Conservation (phyloP, 2,113 vertebrate genomes). For the Chionis minor region DNA sequence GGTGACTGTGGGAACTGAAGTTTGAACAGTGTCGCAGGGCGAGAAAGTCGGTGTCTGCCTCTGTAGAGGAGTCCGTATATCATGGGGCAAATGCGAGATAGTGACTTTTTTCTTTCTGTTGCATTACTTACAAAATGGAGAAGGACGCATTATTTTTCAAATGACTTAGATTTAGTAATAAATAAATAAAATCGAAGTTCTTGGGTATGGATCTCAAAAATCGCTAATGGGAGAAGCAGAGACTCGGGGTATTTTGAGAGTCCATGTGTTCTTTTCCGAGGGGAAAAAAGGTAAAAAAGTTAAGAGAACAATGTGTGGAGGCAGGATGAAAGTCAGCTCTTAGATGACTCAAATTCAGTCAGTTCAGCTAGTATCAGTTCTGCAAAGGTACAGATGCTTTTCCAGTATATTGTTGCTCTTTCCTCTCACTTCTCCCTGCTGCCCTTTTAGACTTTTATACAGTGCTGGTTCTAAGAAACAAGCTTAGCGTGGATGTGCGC, state of each 20-base stretch:
- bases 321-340: background rate
- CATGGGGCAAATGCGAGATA: background rate
- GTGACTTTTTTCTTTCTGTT: background rate
- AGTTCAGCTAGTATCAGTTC: background rate
- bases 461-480: background rate
- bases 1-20: background rate
- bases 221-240: background rate
- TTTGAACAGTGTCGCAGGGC: background rate
- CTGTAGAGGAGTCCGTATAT: background rate
- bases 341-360: background rate
- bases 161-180: background rate
- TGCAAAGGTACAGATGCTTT: background rate
- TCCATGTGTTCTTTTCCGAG: background rate
- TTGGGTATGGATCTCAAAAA: background rate
- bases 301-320: background rate
- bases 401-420: background rate
- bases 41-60: background rate
- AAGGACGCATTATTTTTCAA: background rate
- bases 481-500: background rate
- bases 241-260: background rate
- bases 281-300: background rate
- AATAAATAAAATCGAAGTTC: background rate
- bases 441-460: background rate
- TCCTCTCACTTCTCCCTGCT: accelerated
- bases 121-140: background rate